A percentile compares a stretch with the other conserved stretches of the same genome.
phyloP scores from a whole-genome alignment of 2,888 invertebrate species.

The Thecophora atra region DNA sequence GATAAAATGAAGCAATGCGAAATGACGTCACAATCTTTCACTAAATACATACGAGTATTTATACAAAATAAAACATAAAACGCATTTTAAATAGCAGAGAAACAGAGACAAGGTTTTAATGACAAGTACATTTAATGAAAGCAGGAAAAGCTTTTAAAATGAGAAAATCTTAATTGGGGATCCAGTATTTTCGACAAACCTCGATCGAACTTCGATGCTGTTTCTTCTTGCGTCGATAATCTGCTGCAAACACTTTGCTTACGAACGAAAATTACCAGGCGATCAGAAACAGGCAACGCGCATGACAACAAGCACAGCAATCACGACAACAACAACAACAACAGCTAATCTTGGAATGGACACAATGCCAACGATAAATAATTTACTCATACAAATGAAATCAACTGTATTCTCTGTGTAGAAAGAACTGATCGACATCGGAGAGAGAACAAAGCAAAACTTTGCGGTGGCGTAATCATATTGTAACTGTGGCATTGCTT shows the following conservation, averaged over 20 bases:
- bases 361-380: no score
- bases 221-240: neutral
- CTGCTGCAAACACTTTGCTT: no score
- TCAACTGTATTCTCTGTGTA: neutral
- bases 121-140: neutral
- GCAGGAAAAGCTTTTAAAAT: neutral
- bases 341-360: no score
- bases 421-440: neutral
- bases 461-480: no score
- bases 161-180: neutral
- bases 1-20: neutral
- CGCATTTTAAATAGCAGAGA: no score
- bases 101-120: no score
- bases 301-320: neutral
- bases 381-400: no score
- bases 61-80: no score
- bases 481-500: no score
- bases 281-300: neutral
- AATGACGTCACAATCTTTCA: neutral
- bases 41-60: no score
- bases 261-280: neutral
- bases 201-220: neutral
- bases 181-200: neutral
- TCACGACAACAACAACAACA: neutral
- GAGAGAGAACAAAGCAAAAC: neutral